Base-by-base conservation (phyloP, 2,797 vertebrate genomes). In the Pseudomugil gertrudae region DNA sequence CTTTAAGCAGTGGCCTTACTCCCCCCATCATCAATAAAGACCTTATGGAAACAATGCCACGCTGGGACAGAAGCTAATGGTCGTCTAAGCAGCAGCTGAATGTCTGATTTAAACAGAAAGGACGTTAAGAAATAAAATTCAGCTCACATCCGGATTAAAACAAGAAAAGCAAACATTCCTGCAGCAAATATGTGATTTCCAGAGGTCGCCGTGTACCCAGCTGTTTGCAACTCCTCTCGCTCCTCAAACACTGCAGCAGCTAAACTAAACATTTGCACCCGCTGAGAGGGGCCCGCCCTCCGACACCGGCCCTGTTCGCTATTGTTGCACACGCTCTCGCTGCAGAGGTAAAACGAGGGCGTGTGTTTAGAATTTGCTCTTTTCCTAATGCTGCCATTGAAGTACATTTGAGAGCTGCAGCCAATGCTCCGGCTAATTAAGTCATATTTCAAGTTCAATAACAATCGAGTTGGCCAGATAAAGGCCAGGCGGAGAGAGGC, bases 401-500 rank as follows among this genome's bases (percentile, higher is more conserved):
- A 90, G 78, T 83, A 72, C 87, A 85, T 89, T 87, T 86, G 88
- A 90, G 89, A 63, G 83, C 69, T 57, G 82, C 85, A 88, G 89
- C 89, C 86, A 81, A 89, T 87, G 81, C 82, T 84, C 71, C 36
- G 19, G 87, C 84, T 92, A 93, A 93, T 93, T 89, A 92, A 91
- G 89, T 88, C 88, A 90, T 90, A 89, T 90, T 92, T 92, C 90
- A 90, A 84, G 84, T 91, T 89, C 90, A 91, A 88, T 92, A 89
- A 90, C 71, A 68, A 89, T 89, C 86, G 81, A 74, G 73, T 40
- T 32, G 70, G 86, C 78, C 74, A 78, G 89, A 90, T 87, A 90
- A 90, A 91, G 88, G 85, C 84, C 83, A 84, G 85, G 45, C 62
- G 65, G 76, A 50, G 69, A 70, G 55, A 52, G 72, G 35, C 23